phyloP scores from a whole-genome alignment of 2,797 vertebrate genomes.

The Phoxinus dragarum region DNA sequence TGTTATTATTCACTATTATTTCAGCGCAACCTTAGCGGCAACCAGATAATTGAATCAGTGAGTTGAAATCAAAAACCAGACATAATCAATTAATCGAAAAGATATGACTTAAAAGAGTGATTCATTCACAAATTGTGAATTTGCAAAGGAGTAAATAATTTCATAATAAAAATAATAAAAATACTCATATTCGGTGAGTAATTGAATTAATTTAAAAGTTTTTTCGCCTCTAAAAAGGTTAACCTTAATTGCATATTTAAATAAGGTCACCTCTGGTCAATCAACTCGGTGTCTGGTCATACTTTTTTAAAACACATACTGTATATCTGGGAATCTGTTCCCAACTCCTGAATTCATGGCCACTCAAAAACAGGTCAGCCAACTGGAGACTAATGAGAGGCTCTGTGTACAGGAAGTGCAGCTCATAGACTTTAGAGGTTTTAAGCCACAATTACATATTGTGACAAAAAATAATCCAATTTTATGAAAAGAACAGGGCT shows the following conservation, averaged over 20 bases:
- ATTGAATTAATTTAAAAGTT: not conserved
- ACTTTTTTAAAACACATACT: not conserved
- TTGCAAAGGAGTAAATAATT: not conserved
- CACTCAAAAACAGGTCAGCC: constrained; percentile 53
- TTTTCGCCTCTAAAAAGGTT: not conserved
- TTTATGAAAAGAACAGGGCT: constrained; percentile 54
- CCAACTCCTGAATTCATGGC: constrained; percentile 19
- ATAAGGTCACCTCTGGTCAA: not conserved
- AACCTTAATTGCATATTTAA: not conserved
- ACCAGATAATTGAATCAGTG: not conserved
- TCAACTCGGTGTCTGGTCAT: not conserved
- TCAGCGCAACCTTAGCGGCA: too few relatives aligned
- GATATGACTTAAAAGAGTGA: not conserved
- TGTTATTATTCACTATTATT: not conserved
- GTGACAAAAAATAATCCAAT: constrained; percentile 68
- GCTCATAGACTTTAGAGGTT: constrained; percentile 63
- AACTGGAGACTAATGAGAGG: constrained; percentile 36
- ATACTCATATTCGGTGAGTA: not conserved
- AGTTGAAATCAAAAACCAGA: not conserved
- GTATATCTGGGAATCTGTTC: not conserved
- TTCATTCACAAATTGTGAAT: not conserved
- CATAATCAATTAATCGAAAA: not conserved
- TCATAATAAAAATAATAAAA: not conserved
- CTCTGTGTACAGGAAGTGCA: constrained; percentile 56
- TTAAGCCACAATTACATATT: constrained; percentile 65